Conservation (phyloP, 1,140 invertebrate species). For the Copidosoma floridanum region DNA sequence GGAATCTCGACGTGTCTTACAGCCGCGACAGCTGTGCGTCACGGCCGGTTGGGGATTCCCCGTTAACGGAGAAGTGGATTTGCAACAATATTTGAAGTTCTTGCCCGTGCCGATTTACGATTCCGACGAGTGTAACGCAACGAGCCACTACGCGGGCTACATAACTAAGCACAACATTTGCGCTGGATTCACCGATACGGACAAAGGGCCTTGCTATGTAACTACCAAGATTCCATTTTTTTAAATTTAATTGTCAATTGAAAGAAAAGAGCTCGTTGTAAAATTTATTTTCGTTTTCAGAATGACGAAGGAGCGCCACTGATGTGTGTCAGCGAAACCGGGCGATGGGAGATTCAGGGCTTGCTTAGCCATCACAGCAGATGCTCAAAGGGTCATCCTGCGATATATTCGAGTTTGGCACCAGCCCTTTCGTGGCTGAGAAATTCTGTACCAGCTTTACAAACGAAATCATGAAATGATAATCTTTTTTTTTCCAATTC, state of each 20-base stretch:
- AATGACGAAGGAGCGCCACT: slow-evolving; percentile 66
- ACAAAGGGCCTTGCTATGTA: slow-evolving; percentile 63
- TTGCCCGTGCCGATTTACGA: slow-evolving; percentile 60
- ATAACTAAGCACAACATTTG: slow-evolving; percentile 61
- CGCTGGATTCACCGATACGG: slow-evolving; percentile 59
- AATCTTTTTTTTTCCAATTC: no score
- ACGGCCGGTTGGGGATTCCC: slow-evolving; percentile 63
- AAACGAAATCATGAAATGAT: slow-evolving; percentile 35
- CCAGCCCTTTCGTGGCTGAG: slow-evolving; percentile 50
- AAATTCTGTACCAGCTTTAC: slow-evolving; percentile 50
- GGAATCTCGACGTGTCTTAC: no score
- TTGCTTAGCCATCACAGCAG: slow-evolving; percentile 62
- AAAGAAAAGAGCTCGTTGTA: neutral
- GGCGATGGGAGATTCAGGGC: slow-evolving; percentile 63
- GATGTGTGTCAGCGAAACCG: slow-evolving; percentile 62
- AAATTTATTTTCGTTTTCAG: slow-evolving; percentile 55
- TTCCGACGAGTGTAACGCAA: slow-evolving; percentile 60
- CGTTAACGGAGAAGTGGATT: slow-evolving; percentile 56
- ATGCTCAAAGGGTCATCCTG: slow-evolving; percentile 62
- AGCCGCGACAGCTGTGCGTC: slow-evolving; percentile 61
- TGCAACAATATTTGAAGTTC: slow-evolving; percentile 59
- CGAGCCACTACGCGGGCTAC: slow-evolving; percentile 62
- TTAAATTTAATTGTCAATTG: neutral
- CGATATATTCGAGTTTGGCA: slow-evolving; percentile 57
- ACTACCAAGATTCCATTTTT: slow-evolving; percentile 40